Percentiles rank a stretch among this genome's conserved stretches.
These are phyloP conservation scores for Chamaetylas fuelleborni DNA, from an alignment of 2,113 vertebrate species.

Conservation along the genomic window DNA sequence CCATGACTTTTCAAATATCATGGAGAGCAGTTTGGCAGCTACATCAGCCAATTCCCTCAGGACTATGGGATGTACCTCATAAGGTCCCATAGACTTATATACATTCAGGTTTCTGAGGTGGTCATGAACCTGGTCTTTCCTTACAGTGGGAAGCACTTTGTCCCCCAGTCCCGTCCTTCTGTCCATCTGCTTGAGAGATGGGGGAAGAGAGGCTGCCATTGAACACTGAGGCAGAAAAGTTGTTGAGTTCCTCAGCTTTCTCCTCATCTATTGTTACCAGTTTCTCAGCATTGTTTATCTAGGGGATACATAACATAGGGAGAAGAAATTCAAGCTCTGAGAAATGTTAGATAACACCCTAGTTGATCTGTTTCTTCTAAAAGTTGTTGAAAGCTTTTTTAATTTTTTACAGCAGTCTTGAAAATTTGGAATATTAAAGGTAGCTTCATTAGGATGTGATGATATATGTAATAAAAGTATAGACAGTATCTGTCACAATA, in stretches of 20 bases:
- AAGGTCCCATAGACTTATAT: neutral
- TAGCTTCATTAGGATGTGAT: neutral
- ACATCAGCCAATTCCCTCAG: neutral
- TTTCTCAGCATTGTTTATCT: neutral
- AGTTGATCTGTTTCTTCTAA: neutral
- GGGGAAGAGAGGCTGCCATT: neutral
- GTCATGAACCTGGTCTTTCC: neutral
- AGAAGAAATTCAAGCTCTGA: neutral
- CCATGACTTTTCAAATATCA: neutral
- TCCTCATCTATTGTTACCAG: neutral
- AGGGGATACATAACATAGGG: neutral
- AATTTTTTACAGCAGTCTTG: neutral
- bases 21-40: neutral
- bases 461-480: neutral
- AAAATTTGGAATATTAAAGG: neutral
- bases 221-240: neutral
- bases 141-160: neutral
- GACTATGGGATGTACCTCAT: neutral
- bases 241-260: neutral
- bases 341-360: neutral
- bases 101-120: neutral
- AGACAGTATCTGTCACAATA: neutral
- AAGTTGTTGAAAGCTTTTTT: neutral
- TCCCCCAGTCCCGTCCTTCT: neutral
- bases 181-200: accelerated